These are phyloP conservation scores for Drosophila paranaensis DNA, from an alignment of 2,888 invertebrate genomes.

Conservation along the genomic window DNA sequence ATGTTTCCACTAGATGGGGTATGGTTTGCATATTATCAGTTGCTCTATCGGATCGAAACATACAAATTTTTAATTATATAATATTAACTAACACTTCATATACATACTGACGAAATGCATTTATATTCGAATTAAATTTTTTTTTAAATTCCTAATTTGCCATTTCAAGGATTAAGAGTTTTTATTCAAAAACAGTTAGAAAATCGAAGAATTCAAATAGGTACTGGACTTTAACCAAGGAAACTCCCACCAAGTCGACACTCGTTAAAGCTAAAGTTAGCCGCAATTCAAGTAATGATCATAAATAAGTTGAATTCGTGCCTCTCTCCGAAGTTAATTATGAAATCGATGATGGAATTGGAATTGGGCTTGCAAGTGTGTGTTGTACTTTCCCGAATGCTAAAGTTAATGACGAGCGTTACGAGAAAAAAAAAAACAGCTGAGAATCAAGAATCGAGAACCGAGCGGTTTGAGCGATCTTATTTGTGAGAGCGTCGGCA, in stretches of 20 bases:
- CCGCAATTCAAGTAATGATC: slow-evolving; percentile 1
- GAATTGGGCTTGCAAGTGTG: slow-evolving; percentile 39
- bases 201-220: neutral
- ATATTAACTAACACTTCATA: too few relatives aligned
- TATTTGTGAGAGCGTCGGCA: slow-evolving; percentile 42
- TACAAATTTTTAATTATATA: too few relatives aligned
- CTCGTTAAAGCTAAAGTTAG: slow-evolving; percentile 9
- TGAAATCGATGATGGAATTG: slow-evolving; percentile 8
- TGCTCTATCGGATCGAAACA: too few relatives aligned
- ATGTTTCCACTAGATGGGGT: too few relatives aligned
- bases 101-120: too few relatives aligned
- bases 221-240: neutral
- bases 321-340: slow-evolving; percentile 27
- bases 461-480: slow-evolving; percentile 43
- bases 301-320: slow-evolving; percentile 4
- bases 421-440: slow-evolving; percentile 12
- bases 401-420: slow-evolving; percentile 3
- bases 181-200: neutral
- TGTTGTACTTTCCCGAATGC: slow-evolving; percentile 37
- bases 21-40: too few relatives aligned
- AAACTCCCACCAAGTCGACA: neutral
- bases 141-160: too few relatives aligned
- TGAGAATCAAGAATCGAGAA: slow-evolving; percentile 35
- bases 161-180: too few relatives aligned
- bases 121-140: too few relatives aligned